Evolutionary conservation across 2,113 vertebrate species (phyloP).

Genomic region (Antechinus stuartii): DNA sequence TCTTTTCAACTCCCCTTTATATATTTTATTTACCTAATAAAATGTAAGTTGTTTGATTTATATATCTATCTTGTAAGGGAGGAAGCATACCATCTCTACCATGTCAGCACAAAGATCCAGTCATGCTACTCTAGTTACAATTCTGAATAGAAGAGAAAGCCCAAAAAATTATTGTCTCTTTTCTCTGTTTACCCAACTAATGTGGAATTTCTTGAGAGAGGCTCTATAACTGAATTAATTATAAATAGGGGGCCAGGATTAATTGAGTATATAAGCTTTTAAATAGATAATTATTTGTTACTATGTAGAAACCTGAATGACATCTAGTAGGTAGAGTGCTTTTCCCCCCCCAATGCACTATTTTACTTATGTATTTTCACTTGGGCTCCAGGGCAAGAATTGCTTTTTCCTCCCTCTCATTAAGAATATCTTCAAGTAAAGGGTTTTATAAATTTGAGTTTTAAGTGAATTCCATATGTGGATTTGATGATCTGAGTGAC

Average conservation of each 20-base stretch:
- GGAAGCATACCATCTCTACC: neutral
- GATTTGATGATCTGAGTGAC: conserved; percentile 54
- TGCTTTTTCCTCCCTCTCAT: conserved; percentile 73
- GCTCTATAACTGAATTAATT: conserved; percentile 53
- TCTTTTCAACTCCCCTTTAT: neutral
- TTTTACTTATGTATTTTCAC: conserved; percentile 79
- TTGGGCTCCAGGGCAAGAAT: conserved; percentile 74
- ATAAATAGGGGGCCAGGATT: conserved; percentile 41
- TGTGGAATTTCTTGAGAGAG: conserved; percentile 15
- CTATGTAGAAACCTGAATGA: conserved; percentile 54
- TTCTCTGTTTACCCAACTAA: conserved; percentile 27
- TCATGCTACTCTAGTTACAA: neutral
- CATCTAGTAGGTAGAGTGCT: conserved; percentile 62
- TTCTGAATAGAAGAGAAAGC: conserved; percentile 27
- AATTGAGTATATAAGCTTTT: conserved; percentile 58
- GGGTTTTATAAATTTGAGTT: conserved; percentile 71
- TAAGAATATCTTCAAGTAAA: conserved; percentile 69
- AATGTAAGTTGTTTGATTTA: neutral
- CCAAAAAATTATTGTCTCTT: conserved; percentile 9
- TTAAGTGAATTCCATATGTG: conserved; percentile 69
- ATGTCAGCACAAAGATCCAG: neutral
- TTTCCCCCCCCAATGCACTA: conserved; percentile 55
- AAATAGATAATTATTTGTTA: conserved; percentile 63
- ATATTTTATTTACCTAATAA: neutral
- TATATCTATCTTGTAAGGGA: neutral